Evolutionary conservation across 1,140 invertebrate species (phyloP).

Genomic region (Octopus sinensis): DNA sequence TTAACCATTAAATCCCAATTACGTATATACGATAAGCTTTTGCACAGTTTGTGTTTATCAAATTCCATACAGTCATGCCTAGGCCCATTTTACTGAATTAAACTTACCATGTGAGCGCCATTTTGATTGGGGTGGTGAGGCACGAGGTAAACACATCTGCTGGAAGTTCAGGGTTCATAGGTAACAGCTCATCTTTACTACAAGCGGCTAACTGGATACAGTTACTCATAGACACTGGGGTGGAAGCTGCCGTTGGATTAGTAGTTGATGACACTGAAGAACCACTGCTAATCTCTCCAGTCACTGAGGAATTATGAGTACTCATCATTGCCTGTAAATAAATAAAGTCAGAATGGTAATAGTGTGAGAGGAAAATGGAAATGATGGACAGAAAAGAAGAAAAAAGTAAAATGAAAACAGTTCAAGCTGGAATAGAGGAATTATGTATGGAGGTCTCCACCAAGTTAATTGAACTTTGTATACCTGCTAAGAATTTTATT

Average conservation of each 20-base stretch:
- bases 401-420: too few species aligned
- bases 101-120: conserved; percentile 82
- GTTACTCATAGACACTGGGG: conserved; percentile 62
- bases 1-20: too few species aligned
- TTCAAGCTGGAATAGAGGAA: too few species aligned
- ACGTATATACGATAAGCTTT: too few species aligned
- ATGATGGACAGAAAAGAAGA: too few species aligned
- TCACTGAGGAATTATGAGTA: conserved; percentile 21
- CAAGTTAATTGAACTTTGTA: too few species aligned
- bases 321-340: background rate
- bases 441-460: too few species aligned
- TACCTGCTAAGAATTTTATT: too few species aligned
- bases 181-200: conserved; percentile 83
- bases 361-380: too few species aligned
- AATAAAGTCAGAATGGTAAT: background rate
- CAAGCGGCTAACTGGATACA: conserved; percentile 97
- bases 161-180: conserved; percentile 97
- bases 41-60: too few species aligned
- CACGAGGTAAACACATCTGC: conserved; percentile 98
- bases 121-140: conserved; percentile 96
- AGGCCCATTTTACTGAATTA: background rate
- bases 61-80: too few species aligned
- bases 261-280: background rate
- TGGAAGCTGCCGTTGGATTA: background rate
- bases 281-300: conserved; percentile 17